Conservation (phyloP, 1,140 invertebrate genomes). For the Apis dorsata region DNA sequence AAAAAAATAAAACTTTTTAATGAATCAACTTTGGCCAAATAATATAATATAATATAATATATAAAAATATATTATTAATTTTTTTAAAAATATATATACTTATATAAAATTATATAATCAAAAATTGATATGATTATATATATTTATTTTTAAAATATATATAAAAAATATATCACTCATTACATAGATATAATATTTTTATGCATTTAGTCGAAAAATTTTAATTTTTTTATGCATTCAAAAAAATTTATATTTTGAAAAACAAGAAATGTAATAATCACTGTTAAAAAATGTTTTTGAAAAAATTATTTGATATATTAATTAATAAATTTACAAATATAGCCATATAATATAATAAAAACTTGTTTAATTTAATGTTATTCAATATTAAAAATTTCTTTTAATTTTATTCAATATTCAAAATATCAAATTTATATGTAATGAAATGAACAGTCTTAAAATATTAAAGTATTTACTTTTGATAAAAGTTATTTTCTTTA, state of each 20-base stretch:
- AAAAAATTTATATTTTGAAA: not conserved
- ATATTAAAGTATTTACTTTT: not conserved
- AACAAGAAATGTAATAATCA: not conserved
- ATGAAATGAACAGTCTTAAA: not conserved
- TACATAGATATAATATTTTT: not conserved
- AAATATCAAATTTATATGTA: not conserved
- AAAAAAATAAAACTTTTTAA: too few relatives aligned
- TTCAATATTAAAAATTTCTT: too few relatives aligned
- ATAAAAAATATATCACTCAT: not conserved
- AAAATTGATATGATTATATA: not conserved
- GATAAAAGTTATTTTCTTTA: not conserved
- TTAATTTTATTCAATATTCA: not conserved
- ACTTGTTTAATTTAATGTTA: too few relatives aligned
- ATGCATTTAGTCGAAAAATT: not conserved
- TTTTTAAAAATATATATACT: not conserved
- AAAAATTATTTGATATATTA: not conserved
- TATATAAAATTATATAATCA: not conserved
- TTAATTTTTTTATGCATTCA: not conserved
- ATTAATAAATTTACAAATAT: too few relatives aligned
- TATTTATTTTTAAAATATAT: not conserved
- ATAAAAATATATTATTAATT: too few relatives aligned
- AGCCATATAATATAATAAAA: too few relatives aligned
- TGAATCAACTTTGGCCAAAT: too few relatives aligned
- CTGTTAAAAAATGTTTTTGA: not conserved
- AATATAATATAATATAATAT: too few relatives aligned